phyloP scores from a whole-genome alignment of 2,888 invertebrate genomes.

The Thera obeliscata region DNA sequence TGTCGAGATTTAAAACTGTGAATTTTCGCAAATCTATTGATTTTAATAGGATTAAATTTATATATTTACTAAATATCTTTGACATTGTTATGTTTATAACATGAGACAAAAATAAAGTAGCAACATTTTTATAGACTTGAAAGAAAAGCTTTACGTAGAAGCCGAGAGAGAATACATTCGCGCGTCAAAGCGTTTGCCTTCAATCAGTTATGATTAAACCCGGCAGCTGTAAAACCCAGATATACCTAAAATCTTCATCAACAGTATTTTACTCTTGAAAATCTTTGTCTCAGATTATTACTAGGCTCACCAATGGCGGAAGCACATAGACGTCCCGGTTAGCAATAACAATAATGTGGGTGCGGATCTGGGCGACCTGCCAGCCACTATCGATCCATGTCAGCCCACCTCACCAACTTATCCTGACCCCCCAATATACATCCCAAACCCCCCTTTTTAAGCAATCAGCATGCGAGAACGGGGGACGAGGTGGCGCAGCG shows the following conservation, averaged over 20 bases:
- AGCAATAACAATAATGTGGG: constrained; percentile 83
- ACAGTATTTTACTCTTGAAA: constrained; percentile 49
- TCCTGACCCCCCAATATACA: constrained; percentile 69
- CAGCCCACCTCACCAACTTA: constrained; percentile 64
- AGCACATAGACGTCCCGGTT: constrained; percentile 76
- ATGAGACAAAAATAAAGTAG: background rate
- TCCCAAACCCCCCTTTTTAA: constrained; percentile 57
- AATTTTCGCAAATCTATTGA: constrained; percentile 2
- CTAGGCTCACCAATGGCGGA: constrained; percentile 77
- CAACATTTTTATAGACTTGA: no score
- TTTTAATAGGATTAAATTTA: background rate
- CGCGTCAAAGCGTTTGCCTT: no score
- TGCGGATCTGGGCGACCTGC: constrained; percentile 82
- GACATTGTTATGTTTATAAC: background rate
- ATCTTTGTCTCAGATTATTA: constrained; percentile 71
- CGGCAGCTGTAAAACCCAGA: constrained; percentile 38
- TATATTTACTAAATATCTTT: background rate
- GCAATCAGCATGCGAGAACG: constrained; percentile 51
- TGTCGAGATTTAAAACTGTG: background rate
- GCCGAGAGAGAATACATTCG: background rate
- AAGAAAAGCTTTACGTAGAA: no score
- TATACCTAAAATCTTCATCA: constrained; percentile 45
- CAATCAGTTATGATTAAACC: background rate
- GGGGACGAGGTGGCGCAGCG: constrained; percentile 60
- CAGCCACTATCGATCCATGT: constrained; percentile 80